phyloP scores from a whole-genome alignment of 37 sponge, comb jelly and placozoan species.

The Hexactinellida sp. region DNA sequence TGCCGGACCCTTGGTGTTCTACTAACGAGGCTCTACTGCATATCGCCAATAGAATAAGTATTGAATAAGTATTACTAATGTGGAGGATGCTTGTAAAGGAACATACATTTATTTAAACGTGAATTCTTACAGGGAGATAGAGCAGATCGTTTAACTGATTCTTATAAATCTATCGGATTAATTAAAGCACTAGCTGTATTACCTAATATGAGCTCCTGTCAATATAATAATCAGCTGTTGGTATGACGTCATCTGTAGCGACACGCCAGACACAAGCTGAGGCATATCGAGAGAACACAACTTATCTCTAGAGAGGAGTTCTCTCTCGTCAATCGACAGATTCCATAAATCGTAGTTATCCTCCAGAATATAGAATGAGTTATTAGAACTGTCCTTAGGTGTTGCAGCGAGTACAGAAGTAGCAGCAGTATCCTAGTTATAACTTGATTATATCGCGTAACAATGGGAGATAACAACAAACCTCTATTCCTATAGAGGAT shows the following conservation, averaged over 20 bases:
- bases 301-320: background rate
- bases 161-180: too few species aligned
- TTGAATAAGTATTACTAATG: too few species aligned
- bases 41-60: too few species aligned
- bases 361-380: background rate
- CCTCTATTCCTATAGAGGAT: background rate
- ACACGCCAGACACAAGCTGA: background rate
- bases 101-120: too few species aligned
- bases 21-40: too few species aligned
- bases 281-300: background rate
- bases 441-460: background rate
- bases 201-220: background rate
- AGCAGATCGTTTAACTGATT: too few species aligned
- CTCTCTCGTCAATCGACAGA: background rate
- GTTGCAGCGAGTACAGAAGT: background rate
- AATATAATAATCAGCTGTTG: background rate
- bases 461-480: background rate
- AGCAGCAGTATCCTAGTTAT: background rate
- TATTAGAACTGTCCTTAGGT: background rate
- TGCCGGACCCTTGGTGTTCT: too few species aligned
- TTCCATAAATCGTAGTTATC: background rate
- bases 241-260: background rate
- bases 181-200: background rate
- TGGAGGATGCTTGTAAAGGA: too few species aligned
- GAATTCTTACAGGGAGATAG: too few species aligned